phyloP scores from a whole-genome alignment of 1,140 invertebrate genomes.

The Lepidurus packardi region DNA sequence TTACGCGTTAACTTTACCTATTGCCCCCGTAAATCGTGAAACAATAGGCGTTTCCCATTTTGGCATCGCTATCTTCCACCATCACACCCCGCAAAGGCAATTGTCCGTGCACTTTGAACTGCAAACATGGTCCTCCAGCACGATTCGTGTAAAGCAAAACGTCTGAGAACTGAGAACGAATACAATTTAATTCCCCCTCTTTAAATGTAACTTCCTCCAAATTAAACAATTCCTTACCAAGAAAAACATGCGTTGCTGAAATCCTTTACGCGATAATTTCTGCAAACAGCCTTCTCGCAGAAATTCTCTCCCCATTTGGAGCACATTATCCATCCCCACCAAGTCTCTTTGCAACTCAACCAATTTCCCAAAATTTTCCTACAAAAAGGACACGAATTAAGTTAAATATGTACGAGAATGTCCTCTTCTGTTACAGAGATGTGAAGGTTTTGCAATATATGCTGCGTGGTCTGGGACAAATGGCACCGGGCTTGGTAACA shows the following conservation, averaged over 20 bases:
- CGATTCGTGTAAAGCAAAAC: constrained; percentile 78
- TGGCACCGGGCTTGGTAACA: constrained; percentile 63
- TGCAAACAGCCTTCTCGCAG: constrained; percentile 86
- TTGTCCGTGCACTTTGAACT: constrained; percentile 82
- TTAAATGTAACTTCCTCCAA: not conserved
- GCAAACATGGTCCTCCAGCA: constrained; percentile 61
- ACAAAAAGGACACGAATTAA: constrained; percentile 37
- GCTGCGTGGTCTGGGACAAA: constrained; percentile 54
- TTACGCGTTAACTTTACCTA: constrained; percentile 41
- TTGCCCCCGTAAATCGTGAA: constrained; percentile 69
- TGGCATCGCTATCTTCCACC: constrained; percentile 69
- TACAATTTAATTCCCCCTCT: not conserved
- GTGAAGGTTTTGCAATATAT: constrained; percentile 50
- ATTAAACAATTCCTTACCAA: constrained; percentile 58
- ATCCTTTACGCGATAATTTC: constrained; percentile 87
- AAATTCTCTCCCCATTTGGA: constrained; percentile 71
- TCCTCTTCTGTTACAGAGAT: constrained; percentile 44
- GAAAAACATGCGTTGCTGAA: constrained; percentile 94
- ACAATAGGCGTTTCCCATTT: constrained; percentile 58
- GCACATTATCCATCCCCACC: constrained; percentile 69
- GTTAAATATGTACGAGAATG: constrained; percentile 6
- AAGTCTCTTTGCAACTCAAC: constrained; percentile 80
- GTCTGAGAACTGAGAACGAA: constrained; percentile 68
- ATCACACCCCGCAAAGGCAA: constrained; percentile 70
- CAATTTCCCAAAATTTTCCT: constrained; percentile 75